Percentiles rank a stretch among this genome's conserved stretches.
Evolutionary conservation across 1,140 invertebrate species (phyloP).

Genomic region (Melanaphis sacchari): DNA sequence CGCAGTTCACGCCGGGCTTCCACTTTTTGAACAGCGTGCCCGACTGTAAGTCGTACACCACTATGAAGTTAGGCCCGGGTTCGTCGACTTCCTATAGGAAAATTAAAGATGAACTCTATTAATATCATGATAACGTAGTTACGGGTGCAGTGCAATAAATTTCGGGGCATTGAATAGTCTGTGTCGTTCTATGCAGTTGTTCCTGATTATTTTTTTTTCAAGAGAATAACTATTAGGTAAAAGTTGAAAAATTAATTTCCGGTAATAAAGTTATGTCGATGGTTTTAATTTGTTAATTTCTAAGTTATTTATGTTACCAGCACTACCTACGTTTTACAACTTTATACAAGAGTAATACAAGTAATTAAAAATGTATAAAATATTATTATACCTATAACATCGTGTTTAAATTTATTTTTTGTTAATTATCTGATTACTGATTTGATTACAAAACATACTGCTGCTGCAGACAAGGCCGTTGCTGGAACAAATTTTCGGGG

Average conservation of each 20-base stretch:
- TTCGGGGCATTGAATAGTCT: background rate
- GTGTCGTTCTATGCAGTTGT: background rate
- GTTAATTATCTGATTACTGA: no score
- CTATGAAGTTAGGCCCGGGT: constrained; percentile 84
- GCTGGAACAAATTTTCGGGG: no score
- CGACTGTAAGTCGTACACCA: constrained; percentile 89
- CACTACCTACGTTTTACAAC: no score
- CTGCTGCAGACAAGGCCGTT: no score
- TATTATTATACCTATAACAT: no score
- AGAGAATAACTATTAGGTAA: background rate
- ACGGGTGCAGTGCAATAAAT: background rate
- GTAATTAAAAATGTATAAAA: no score
- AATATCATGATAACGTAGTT: background rate
- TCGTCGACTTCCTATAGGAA: constrained; percentile 77
- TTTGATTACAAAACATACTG: no score
- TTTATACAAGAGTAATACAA: no score
- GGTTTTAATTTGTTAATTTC: background rate
- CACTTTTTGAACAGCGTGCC: constrained; percentile 91
- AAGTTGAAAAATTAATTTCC: no score
- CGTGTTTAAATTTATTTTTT: no score
- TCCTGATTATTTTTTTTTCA: background rate
- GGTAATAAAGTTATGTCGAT: no score
- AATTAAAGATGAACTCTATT: background rate
- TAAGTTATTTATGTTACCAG: background rate
- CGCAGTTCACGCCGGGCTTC: constrained; percentile 82